Evolutionary conservation across 1,140 invertebrate species (phyloP), one percentile per base, ranked within the genome.

Genomic region (Thalassaphorura encarpata): DNA sequence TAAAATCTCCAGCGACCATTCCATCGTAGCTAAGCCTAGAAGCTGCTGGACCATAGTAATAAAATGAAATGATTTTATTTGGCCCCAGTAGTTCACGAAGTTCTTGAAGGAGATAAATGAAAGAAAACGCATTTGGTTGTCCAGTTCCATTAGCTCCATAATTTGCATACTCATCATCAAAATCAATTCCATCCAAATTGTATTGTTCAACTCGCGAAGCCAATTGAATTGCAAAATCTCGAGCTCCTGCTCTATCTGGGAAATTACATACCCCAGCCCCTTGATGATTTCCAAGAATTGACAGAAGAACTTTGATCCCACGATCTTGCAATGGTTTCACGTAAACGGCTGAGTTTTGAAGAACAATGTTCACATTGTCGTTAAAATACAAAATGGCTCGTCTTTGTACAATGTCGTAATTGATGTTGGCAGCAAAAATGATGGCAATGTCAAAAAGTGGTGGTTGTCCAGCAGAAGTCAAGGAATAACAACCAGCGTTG

Each of bases 391-490:
- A n/a, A 43, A 36, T 3, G 3, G 55, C 55, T 41, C 40, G 13
- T 41, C 27, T 28, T 2, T 42, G 6, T 2, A 11, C 11, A 21
- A 43, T 19, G 24, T 56, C 48, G 18, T 24, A 51, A 19, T 56
- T 56, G 47, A 56, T 56, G 26, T 56, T 56, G 3, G 55, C 33
- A 0, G 55, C 55, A 27, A 56, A 56, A 21, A 56, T 51, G 23
- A 56, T 56, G 4, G 24, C 55, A 43, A 56, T 56, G 24, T 56
- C 55, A 26, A 56, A 50, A 1, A 56, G 40, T 5, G 47, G 26
- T 26, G 24, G 16, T 19, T 24, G 6, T 8, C n/a, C 33, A 2
- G 31, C 23, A 1, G 52, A 24, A 1, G 2, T 19, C 1, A 54
- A 18, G 16, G 2, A 16, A 28, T 56, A 56, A 26, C 55, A 56